These are phyloP conservation scores for Regulus satrapa DNA, from an alignment of 2,113 vertebrate species.

Conservation along the genomic window DNA sequence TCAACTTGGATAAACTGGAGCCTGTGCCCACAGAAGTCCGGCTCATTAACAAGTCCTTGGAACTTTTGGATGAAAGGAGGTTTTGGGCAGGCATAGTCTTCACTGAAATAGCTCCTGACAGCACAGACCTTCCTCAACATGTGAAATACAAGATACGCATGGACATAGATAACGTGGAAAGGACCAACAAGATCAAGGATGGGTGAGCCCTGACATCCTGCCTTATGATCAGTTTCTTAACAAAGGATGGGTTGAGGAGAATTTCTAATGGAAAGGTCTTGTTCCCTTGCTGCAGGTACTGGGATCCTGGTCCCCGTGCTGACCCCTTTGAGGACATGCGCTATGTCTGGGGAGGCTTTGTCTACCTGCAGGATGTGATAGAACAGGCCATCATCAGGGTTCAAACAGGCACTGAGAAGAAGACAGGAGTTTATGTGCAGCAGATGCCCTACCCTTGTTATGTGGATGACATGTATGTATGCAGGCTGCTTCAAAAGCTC, in stretches of 20 bases:
- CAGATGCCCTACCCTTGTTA: conserved; percentile 99
- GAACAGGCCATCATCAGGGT: conserved; percentile 92
- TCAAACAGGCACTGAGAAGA: conserved; percentile 85
- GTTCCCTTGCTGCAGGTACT: conserved; percentile 80
- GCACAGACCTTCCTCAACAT: conserved; percentile 79
- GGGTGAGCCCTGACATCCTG: conserved; percentile 70
- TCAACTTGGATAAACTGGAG: conserved; percentile 94
- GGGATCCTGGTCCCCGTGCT: conserved; percentile 96
- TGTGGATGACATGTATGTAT: conserved; percentile 92
- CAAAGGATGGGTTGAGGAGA: neutral
- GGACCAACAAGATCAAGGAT: conserved; percentile 99
- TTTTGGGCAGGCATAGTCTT: conserved; percentile 98
- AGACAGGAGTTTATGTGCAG: conserved; percentile 91
- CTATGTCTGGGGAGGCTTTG: conserved; percentile 95
- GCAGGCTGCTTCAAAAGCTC: neutral
- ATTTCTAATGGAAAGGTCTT: neutral
- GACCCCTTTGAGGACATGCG: conserved; percentile 98
- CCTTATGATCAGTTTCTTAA: neutral
- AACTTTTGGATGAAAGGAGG: conserved; percentile 87
- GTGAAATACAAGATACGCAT: conserved; percentile 97
- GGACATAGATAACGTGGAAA: conserved; percentile 98
- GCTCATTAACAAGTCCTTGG: conserved; percentile 87
- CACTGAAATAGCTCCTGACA: conserved; percentile 74
- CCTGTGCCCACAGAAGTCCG: conserved; percentile 83
- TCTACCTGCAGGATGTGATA: conserved; percentile 91